Conservation (phyloP, 23 tunicate species). For the Trididemnum clinides region DNA sequence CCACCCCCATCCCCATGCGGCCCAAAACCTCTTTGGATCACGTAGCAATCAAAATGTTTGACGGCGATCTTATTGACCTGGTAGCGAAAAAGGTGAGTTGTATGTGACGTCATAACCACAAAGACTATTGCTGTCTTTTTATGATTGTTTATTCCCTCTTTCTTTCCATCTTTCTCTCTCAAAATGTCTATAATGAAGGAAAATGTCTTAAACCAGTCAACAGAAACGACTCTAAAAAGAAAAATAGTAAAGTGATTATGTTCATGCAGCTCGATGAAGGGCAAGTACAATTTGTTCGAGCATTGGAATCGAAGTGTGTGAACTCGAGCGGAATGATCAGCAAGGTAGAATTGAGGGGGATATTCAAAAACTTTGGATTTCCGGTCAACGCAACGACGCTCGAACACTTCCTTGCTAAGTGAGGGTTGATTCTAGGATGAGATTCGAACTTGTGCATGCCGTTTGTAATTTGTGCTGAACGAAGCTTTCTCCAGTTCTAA, state of each 20-base stretch:
- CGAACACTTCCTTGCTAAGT: conserved; percentile 85
- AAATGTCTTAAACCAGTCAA: too few species aligned
- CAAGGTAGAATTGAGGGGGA: conserved; percentile 64
- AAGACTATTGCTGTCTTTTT: background rate
- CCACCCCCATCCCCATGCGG: conserved; percentile 9
- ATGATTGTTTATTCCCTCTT: background rate
- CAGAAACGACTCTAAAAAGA: too few species aligned
- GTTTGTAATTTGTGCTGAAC: too few species aligned
- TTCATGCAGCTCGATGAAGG: conserved; percentile 81
- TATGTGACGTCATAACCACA: background rate
- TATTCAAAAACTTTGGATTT: conserved; percentile 41
- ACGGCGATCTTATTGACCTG: conserved; percentile 55
- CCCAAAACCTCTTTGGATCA: conserved; percentile 62
- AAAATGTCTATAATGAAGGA: too few species aligned
- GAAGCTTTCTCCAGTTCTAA: too few species aligned
- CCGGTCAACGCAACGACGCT: conserved; percentile 59
- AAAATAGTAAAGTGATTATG: too few species aligned
- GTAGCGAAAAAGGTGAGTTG: conserved; percentile 63
- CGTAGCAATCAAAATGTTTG: conserved; percentile 39
- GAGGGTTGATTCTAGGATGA: too few species aligned
- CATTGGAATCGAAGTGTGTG: conserved; percentile 49
- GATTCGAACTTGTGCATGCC: too few species aligned
- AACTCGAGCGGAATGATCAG: conserved; percentile 51
- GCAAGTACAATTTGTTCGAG: conserved; percentile 48
- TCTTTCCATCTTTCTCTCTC: too few species aligned